Conservation (phyloP, 2,888 invertebrate species). For the Drosophila flavopinicola region DNA sequence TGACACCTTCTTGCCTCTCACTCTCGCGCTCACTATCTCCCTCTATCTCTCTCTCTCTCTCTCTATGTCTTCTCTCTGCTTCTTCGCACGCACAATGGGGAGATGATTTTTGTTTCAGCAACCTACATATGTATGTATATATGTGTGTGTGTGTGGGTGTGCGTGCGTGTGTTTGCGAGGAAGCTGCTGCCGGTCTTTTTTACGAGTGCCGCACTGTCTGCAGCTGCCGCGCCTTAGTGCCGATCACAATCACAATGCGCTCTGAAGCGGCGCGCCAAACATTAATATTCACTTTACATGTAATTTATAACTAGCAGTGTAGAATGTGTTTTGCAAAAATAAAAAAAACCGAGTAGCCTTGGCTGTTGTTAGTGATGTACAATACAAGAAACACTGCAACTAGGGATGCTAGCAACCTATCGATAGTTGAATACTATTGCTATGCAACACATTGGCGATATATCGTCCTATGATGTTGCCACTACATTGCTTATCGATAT, state of each 20-base stretch:
- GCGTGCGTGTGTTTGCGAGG: constrained; percentile 10
- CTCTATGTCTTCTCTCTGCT: constrained; percentile 5
- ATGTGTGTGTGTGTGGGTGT: constrained; percentile 3
- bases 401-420: constrained; percentile 11
- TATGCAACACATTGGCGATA: neutral
- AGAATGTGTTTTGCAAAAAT: constrained; percentile 14
- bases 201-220: neutral
- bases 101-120: constrained; percentile 25
- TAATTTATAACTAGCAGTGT: constrained; percentile 6
- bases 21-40: neutral
- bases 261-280: neutral
- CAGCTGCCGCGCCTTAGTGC: constrained; percentile 9
- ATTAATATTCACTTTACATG: constrained; percentile 3
- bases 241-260: constrained; percentile 12
- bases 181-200: constrained; percentile 55
- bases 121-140: constrained; percentile 25
- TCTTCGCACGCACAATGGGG: constrained; percentile 22
- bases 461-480: neutral
- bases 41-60: neutral
- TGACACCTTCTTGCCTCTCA: constrained; percentile 25
- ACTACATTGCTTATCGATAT: neutral
- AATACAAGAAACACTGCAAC: constrained; percentile 28
- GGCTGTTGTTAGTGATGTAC: constrained; percentile 37
- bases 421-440: constrained; percentile 7
- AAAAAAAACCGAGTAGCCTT: constrained; percentile 33